phyloP scores from a whole-genome alignment of 2,888 invertebrate genomes.

The Tryphoninae sp. region DNA sequence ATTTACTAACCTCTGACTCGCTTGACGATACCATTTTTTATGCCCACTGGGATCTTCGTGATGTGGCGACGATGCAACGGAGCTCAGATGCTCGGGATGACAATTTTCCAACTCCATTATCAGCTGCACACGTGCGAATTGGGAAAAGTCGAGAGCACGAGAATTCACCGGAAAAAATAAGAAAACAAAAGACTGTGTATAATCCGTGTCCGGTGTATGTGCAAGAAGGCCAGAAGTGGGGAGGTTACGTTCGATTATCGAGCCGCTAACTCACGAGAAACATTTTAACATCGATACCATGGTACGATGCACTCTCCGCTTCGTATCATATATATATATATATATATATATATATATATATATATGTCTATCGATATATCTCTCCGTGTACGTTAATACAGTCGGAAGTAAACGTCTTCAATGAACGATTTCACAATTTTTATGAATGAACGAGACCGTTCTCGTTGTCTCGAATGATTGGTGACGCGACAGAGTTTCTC shows the following conservation, averaged over 20 bases:
- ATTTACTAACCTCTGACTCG: constrained; percentile 82
- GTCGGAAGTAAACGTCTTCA: not conserved
- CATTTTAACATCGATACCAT: constrained; percentile 16
- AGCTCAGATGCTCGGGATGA: constrained; percentile 67
- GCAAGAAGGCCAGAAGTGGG: constrained; percentile 18
- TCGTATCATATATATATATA: not conserved
- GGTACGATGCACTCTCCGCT: constrained; percentile 33
- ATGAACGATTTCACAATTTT: not conserved
- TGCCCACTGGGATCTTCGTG: constrained; percentile 77
- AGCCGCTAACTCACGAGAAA: not conserved
- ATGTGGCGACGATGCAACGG: constrained; percentile 67
- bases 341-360: constrained; percentile 1
- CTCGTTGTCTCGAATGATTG: not conserved
- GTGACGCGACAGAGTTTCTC: not conserved
- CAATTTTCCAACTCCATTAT: constrained; percentile 76
- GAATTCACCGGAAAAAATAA: constrained; percentile 30
- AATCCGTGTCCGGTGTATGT: constrained; percentile 5
- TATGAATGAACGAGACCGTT: constrained; percentile 20
- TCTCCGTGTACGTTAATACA: not conserved
- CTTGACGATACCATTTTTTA: constrained; percentile 83
- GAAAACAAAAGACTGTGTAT: constrained; percentile 21
- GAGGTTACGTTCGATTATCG: constrained; percentile 31
- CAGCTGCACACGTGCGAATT: constrained; percentile 65
- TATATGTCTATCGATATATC: not conserved
- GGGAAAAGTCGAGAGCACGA: constrained; percentile 2